Evolutionary conservation across 2,888 invertebrate species (phyloP), one percentile per base, ranked within the genome.

Genomic region (Drosophila setosimentum): DNA sequence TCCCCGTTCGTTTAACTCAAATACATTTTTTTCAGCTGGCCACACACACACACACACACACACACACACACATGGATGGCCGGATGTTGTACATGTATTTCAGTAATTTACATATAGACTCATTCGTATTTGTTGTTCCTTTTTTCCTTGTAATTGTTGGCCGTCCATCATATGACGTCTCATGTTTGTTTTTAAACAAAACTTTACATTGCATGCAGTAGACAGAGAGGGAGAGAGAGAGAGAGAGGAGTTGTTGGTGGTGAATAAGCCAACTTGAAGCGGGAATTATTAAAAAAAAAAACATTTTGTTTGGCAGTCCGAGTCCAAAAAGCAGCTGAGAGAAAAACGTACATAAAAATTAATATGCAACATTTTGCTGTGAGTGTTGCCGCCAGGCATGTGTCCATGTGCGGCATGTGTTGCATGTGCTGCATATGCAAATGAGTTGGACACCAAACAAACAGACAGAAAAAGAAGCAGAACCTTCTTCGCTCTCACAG

Each of bases 291-390:
- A 84, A 75, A 82, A 54, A 24, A 29, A 7, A 32, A 42, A 45
- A 53, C 16, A 80, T 68, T 73, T 80, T n/a, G n/a, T n/a, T 76
- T 72, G 42, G 30, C 72, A 51, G 66, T 27, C 65, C 60, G 59
- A 51, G n/a, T n/a, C n/a, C 55, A 8, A 11, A 29, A 21, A 50
- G 59, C 18, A 30, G 45, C 33, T 30, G 42, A 60, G 40, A 55
- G 27, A 55, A 53, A 54, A 68, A 54, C 68, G 55, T 78, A 69
- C 66, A 76, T 78, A 68, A 80, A 83, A 82, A 86, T 85, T 82
- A 84, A 85, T 85, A 85, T 85, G 87, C 84, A 86, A 82, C 78
- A 86, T 83, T 85, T 66, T 83, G 82, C 59, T 79, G 79, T 69
- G 73, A 70, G 78, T 78, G 72, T 50, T 71, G 74, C 50, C 61